Base-by-base conservation (phyloP, 1,140 invertebrate species). In the Leptopilina clavipes region DNA sequence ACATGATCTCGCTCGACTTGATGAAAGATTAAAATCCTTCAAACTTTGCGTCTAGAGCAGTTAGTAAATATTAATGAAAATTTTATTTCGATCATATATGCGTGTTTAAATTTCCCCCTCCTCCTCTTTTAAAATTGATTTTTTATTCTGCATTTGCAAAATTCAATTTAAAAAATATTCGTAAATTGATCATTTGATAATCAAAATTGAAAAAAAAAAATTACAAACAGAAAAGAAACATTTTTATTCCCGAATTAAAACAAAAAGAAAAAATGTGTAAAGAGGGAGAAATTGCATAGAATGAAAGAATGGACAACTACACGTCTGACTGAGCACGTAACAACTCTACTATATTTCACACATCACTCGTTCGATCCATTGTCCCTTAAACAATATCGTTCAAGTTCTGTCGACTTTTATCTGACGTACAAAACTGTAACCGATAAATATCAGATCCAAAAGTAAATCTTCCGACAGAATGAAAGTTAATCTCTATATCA, bases 311-410 rank as follows among this genome's bases (percentile, higher is more conserved):
- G 45, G 48, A 31, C 18, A 72, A 19, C 25, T 31, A 31, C 12
- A 52, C 44, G 44, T 72, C 71, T 72, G 71, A 52, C 45, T 73
- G 71, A 54, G 44, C 25, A 73, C 71, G 48, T 25, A 54, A n/a
- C 25, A 19, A 73, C 45, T 37, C 71, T 73, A 54, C 48, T 45
- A 54, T 19, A 45, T 40, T 72, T 72, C 71, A 73, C 25, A 19
- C 52, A 44, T 19, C 22, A 73, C 71, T 44, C 22, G 56, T 25
- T 12, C 45, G 12, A 22, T 22, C 45, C 9, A 72, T 72, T 72
- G 71, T 72, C n/a, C 45, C 12, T n/a, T 31, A 25, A 12, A 72
- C 19, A 73, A 73, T 73, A 43, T 54, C 71, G 0, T n/a, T 12
- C 22, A 54, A 73, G 44, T 52, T 12, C 22, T 12, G 22, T 44